Evolutionary conservation across 2,113 vertebrate species (phyloP).

Genomic region (Phycodurus eques): DNA sequence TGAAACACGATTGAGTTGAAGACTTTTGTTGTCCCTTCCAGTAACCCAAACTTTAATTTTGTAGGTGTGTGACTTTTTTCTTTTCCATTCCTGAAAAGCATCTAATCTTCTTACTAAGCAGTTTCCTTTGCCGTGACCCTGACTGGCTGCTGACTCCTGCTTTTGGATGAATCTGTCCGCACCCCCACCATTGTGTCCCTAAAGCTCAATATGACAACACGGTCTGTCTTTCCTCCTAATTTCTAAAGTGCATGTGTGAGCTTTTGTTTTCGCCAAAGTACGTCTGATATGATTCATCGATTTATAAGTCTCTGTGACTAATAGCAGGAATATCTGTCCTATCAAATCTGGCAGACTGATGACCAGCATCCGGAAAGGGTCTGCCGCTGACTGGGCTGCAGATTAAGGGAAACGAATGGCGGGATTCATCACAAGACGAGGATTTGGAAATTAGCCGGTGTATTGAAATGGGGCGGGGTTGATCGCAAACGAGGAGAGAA

Average conservation of each 20-base stretch:
- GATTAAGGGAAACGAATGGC: conserved; percentile 34
- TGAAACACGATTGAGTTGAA: background rate
- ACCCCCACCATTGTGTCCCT: conserved; percentile 1
- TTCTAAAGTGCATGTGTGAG: conserved; percentile 3
- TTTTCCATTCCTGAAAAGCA: background rate
- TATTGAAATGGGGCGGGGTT: conserved; percentile 40
- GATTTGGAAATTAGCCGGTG: conserved; percentile 50
- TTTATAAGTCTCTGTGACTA: conserved; percentile 50
- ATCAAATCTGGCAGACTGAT: conserved; percentile 55
- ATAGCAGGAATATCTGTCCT: conserved; percentile 34
- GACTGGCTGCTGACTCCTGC: background rate
- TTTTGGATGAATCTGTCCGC: background rate
- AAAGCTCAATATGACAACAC: conserved; percentile 7
- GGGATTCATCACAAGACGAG: conserved; percentile 49
- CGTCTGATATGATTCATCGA: conserved; percentile 33
- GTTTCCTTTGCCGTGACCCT: background rate
- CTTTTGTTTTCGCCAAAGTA: conserved; percentile 9
- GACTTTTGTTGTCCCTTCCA: background rate
- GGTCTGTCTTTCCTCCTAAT: conserved; percentile 6
- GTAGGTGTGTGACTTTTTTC: background rate
- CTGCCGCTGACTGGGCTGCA: conserved; percentile 43
- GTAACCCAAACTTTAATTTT: background rate
- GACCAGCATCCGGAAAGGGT: conserved; percentile 41
- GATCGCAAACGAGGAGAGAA: conserved; percentile 19
- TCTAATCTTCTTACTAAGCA: conserved; percentile 1